Evolutionary conservation across 37 sponge, comb jelly and placozoan genomes (phyloP).

Genomic region (Amphimedon queenslandica): DNA sequence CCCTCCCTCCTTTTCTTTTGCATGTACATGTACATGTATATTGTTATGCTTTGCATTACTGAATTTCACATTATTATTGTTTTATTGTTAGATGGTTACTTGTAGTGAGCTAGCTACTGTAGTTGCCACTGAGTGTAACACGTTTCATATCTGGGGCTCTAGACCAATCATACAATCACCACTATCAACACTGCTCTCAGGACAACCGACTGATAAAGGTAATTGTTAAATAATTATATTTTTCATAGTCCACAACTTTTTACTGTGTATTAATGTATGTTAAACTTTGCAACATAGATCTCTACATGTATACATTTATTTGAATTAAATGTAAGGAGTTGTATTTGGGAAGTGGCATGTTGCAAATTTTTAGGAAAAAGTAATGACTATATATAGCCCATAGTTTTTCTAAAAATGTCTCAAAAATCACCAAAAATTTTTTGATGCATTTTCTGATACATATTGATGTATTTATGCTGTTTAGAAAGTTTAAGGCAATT

Average conservation of each 20-base stretch:
- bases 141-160: constrained; percentile 80
- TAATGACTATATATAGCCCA: too few relatives aligned
- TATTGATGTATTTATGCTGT: too few relatives aligned
- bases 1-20: background rate
- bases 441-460: too few relatives aligned
- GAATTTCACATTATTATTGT: background rate
- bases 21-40: background rate
- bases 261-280: too few relatives aligned
- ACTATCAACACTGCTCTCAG: constrained; percentile 13
- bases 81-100: constrained; percentile 50
- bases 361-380: too few relatives aligned
- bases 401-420: background rate
- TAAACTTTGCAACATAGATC: too few relatives aligned
- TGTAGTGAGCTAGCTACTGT: constrained; percentile 79
- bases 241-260: too few relatives aligned
- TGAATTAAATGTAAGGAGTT: background rate
- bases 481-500: too few relatives aligned
- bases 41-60: background rate
- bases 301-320: too few relatives aligned
- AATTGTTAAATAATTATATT: background rate
- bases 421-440: background rate
- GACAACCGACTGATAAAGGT: background rate
- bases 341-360: background rate
- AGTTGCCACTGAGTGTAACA: constrained; percentile 68
- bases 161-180: constrained; percentile 60